Evolutionary conservation across 2,888 invertebrate species (phyloP), one percentile per base, ranked within the genome.

Genomic region (Polymixis flavicincta): DNA sequence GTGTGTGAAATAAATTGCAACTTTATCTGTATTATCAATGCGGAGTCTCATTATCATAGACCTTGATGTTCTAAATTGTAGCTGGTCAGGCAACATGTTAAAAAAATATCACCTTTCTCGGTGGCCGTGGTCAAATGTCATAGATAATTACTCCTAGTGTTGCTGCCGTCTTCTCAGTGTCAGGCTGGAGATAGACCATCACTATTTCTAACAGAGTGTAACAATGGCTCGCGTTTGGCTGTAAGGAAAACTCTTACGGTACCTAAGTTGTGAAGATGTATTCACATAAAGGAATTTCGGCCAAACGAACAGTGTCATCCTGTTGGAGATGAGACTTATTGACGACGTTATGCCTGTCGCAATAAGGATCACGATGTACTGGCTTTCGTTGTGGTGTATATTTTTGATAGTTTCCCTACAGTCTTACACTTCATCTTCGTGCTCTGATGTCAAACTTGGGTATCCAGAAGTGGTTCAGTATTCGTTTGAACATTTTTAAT

Each of bases 71-170:
- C 28, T 13, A 61, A 55, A 32, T 32, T 59, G 32, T 70, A 50
- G 77, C 55, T 42, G 54, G 61, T 50, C 55, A n/a, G 54, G 54
- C 55, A 69, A 37, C 17, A n/a, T 69, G 42, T 45, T 55, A 63
- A 77, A 69, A 77, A 69, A 42, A 48, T 55, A 69, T 50, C 54
- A 61, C 69, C 61, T 50, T 52, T 32, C 14, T 54, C 25, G 28
- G 42, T 61, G 77, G 32, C 77, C 76, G 14, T 76, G 77, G 61
- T 42, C 42, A 77, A 77, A 77, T 77, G 55, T 70, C 78, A 67
- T 66, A 67, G 52, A 37, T 60, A 60, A 52, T 45, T 52, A 52
- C 59, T 54, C 22, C 59, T 59, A 50, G 14, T 28, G 22, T 14
- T 28, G 19, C 25, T n/a, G 9, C n/a, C 37, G 17, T 50, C 19